These are phyloP conservation scores for Opisthograptis luteolata DNA, from an alignment of 2,888 invertebrate genomes.

Conservation along the genomic window DNA sequence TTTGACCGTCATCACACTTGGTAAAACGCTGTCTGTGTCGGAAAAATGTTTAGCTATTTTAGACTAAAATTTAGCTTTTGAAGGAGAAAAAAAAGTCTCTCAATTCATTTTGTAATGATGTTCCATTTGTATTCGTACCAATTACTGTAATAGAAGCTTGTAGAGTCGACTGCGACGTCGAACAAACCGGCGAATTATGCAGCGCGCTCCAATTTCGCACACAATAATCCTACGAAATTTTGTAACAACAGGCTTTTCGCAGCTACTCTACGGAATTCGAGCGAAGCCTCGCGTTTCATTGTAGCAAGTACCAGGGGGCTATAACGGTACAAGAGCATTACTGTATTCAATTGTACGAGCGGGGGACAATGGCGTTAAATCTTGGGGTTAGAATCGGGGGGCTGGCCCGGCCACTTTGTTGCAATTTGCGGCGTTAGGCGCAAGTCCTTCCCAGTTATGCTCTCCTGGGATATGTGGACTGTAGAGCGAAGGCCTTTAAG, in stretches of 20 bases:
- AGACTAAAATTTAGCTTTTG: no score
- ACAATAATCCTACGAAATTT: constrained; percentile 26
- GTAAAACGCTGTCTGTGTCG: not conserved
- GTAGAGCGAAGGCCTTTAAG: constrained; percentile 11
- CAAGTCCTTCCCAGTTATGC: constrained; percentile 35
- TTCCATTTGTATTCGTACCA: constrained; percentile 2
- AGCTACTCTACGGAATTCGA: constrained; percentile 28
- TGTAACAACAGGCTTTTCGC: constrained; percentile 23
- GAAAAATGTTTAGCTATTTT: no score
- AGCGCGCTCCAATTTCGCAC: constrained; percentile 23
- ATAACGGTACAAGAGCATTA: constrained; percentile 44
- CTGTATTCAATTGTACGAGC: constrained; percentile 51
- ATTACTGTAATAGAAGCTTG: constrained; percentile 11
- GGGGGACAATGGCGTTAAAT: constrained; percentile 60
- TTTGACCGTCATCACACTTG: not conserved
- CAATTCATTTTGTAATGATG: no score
- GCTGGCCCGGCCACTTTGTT: constrained; percentile 60
- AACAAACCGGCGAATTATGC: constrained; percentile 25
- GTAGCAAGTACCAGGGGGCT: constrained; percentile 39
- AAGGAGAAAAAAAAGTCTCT: no score
- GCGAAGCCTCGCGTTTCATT: constrained; percentile 24
- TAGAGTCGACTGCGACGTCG: constrained; percentile 2
- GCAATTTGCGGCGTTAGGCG: constrained; percentile 66
- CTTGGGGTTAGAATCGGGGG: constrained; percentile 60
- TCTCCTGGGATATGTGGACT: constrained; percentile 27